Evolutionary conservation across 2,888 invertebrate genomes (phyloP), one percentile per base, ranked within the genome.

Genomic region (Mantis religiosa): DNA sequence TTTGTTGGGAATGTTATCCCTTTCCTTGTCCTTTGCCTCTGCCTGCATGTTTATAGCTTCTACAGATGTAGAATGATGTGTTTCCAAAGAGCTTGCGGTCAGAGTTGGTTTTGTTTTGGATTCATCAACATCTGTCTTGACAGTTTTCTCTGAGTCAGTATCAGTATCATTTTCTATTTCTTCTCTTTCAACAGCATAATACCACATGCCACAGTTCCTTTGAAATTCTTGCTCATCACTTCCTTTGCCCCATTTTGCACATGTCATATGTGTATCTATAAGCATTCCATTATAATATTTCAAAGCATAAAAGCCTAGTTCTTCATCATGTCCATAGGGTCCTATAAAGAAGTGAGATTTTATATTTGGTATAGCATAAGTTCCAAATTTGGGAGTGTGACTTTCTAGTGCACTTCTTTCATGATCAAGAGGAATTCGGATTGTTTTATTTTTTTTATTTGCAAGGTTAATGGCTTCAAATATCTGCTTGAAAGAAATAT

Each of bases 401-500:
- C 8, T 12, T 12, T 41, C 28, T 71, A 28, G 14, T 25, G 3
- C 12, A 28, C 81, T 9, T 28, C 14, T 9, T 20, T 47, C 54
- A 27, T 9, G 71, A 28, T 34, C 34, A 20, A 88, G 81, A 34
- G 88, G 84, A 34, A 95, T 91, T 90, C 94, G 92, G 12, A 95
- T 94, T 3, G 95, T 95, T 92, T 94, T 94, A 8, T 92, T 92
- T 27, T 93, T 92, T n/a, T 92, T 90, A 89, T 93, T 92, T 14
- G 95, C 94, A 83, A 94, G 93, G 90, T 93, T 92, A 71, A 94
- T 93, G 54, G 94, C 93, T 90, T 93, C 93, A 84, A 94, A 91
- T 90, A 95, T 93, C 91, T 94, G 93, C 7, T 91, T 94, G 89
- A 94, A 94, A 92, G 94, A 94, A 1, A 95, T 94, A 89, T 94